Evolutionary conservation across 2,888 invertebrate species (phyloP).

Genomic region (Sepiola atlantica): DNA sequence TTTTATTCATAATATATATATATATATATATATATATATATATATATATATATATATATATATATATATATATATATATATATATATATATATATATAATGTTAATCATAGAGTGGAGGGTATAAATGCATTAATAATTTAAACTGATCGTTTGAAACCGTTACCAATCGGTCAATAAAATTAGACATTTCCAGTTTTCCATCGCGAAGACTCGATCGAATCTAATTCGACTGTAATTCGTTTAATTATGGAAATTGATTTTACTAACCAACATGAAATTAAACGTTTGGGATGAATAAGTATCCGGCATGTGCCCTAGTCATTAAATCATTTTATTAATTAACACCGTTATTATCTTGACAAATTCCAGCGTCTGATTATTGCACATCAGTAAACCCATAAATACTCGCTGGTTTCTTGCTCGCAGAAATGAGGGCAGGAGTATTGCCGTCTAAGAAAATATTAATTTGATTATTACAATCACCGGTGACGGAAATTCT

Average conservation of each 20-base stretch:
- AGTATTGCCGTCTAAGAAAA: background rate
- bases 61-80: too few relatives aligned
- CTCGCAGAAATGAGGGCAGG: background rate
- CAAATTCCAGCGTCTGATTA: background rate
- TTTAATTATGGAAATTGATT: background rate
- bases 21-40: too few relatives aligned
- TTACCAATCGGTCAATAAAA: background rate
- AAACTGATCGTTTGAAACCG: background rate
- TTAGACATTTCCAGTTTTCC: background rate
- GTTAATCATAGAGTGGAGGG: too few relatives aligned
- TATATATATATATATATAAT: too few relatives aligned
- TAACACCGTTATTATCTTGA: background rate
- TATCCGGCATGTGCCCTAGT: background rate
- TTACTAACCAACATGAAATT: background rate
- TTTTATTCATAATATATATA: too few relatives aligned
- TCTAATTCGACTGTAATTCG: constrained; percentile 18
- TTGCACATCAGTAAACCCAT: background rate
- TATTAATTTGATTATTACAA: background rate
- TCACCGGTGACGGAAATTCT: too few relatives aligned
- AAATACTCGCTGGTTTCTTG: background rate
- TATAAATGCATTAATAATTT: background rate
- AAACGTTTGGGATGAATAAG: background rate
- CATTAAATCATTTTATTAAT: constrained; percentile 20
- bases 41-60: too few relatives aligned
- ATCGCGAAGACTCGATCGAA: background rate